Base-by-base conservation (phyloP, 2,113 vertebrate genomes). In the Pachypanchax playfairii region DNA sequence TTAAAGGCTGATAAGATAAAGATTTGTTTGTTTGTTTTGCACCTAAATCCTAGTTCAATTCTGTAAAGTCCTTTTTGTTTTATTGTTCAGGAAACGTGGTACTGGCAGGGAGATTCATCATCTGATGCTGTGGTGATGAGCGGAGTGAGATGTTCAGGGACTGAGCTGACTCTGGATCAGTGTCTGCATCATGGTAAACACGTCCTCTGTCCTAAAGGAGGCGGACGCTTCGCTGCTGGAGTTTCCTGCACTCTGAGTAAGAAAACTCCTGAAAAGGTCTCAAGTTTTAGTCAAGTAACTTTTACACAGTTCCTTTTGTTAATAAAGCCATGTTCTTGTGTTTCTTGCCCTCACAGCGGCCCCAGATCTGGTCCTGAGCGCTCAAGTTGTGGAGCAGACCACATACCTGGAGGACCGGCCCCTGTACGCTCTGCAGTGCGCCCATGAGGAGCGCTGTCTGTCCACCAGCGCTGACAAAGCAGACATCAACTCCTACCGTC, bases 361-460 rank as follows among this genome's bases (percentile, higher is more conserved):
- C 20, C 93, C 97, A 0, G 97, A 99, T 89, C 91, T 99, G 84
- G 95, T 98, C 11, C 92, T 98, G 33, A 96, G 92, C 0, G 91
- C 97, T 0, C 92, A 93, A 73, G 85, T 92, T 7, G 96, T 98
- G 58, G 93, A 98, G 83, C 92, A 96, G 80, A 97, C 92, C 0
- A 92, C 95, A 0, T 99, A 98, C 89, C 91, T 99, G 75, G 97
- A 99, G 84, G 95, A 98, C 91, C 87, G 97, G 25, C 97, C 97
- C 5, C 92, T 99, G 95, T 88, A 94, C 41, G 85, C 93, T 64
- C 91, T 99, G 55, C 92, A 95, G 85, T 99, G 97, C 0, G 97
- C 97, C 2, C 91, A 93, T 2, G 97, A 99, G 84, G 97, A 99
- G 90, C 87, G 92, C 80, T 99, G 97, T 83, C 90, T 98, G 65